Base-by-base conservation (phyloP, 2,888 invertebrate species). In the Cantharis flavilabris region DNA sequence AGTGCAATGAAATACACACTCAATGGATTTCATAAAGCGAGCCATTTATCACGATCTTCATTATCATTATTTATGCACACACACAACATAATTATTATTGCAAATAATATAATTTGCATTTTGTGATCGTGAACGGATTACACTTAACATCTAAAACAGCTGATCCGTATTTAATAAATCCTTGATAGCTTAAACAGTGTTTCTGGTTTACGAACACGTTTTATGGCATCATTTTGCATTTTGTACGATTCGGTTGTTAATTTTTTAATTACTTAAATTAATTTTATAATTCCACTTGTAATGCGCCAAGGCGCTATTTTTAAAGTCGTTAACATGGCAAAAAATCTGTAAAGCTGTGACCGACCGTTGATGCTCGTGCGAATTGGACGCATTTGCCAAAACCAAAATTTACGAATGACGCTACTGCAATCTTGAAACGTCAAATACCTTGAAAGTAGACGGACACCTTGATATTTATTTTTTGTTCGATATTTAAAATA, bases 91-190 rank as follows among this genome's bases (percentile, higher is more conserved):
- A 65, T 65, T 20, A 23, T 65, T n/a, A 33, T 70, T 70, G 75
- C 70, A 75, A 65, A 71, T 71, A 49, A 49, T 71, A 65, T 49
- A 70, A 75, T 75, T 75, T 75, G 70, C 75, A 75, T 75, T 75
- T 73, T 71, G 75, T 67, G 79, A 83, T 84, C 82, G 84, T 82
- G 84, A 84, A 81, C 84, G 81, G 84, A 83, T 82, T 76, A 77
- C 76, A 78, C 79, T 82, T 81, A 82, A 82, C 82, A 76, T 79
- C 76, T 33, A 80, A 84, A 67, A 84, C 84, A 84, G 84, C 84
- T 84, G 84, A 84, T 84, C 82, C 83, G 80, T 71, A 76, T 81
- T 78, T 79, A 80, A 67, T 81, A 78, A 80, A 84, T 80, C 85
- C 85, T 85, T 84, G 85, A 83, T 72, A 80, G 71, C 72, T 76